A percentile compares a stretch with the other conserved stretches of the same genome.
phyloP scores from a whole-genome alignment of 30 jellyfish, hydroid and myxozoan genomes.

The Cassiopea andromeda region DNA sequence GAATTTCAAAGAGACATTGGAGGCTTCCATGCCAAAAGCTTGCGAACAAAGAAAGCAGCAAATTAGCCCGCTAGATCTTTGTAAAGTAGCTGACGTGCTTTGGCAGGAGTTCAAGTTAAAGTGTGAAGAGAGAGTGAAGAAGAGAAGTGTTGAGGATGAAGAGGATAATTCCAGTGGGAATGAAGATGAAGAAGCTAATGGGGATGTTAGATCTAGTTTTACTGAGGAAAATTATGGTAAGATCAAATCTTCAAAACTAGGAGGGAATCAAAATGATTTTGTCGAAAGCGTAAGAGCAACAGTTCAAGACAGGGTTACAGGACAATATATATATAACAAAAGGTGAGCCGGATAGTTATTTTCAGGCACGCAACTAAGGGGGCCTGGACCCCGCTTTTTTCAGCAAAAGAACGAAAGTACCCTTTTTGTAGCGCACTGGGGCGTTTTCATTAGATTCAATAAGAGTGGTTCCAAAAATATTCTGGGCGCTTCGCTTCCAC shows the following conservation, averaged over 20 bases:
- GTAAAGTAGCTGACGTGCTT: conserved; percentile 62
- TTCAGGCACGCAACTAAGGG: no score
- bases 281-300: conserved; percentile 26
- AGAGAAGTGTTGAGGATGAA: conserved; percentile 14
- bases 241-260: conserved; percentile 29
- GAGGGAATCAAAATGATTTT: conserved; percentile 58
- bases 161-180: conserved; percentile 24
- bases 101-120: conserved; percentile 59
- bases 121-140: conserved; percentile 60
- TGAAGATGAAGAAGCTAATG: not conserved
- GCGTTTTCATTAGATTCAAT: no score
- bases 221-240: conserved; percentile 22
- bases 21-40: conserved; percentile 15
- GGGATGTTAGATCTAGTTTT: not conserved
- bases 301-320: conserved; percentile 57
- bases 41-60: conserved; percentile 57
- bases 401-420: no score
- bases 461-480: no score
- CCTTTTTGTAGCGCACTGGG: no score
- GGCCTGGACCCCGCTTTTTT: no score
- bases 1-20: conserved; percentile 47
- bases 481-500: no score
- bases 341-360: conserved; percentile 12
- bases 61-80: conserved; percentile 30
- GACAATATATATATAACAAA: conserved; percentile 39